Evolutionary conservation across 2,797 vertebrate genomes (phyloP).

Genomic region (Sebastes vulpes): DNA sequence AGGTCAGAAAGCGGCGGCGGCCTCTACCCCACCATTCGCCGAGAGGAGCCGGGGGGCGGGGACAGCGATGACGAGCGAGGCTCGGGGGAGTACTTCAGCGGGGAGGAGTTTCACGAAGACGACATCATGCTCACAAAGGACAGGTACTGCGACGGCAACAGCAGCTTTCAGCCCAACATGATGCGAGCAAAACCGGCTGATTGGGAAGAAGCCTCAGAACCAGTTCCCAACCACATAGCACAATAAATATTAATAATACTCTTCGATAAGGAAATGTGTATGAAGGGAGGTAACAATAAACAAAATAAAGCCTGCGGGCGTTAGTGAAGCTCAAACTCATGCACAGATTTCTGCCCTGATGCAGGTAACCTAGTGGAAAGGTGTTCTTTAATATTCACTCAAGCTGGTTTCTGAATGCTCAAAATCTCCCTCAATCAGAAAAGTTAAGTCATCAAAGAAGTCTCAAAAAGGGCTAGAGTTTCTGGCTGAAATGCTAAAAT

Average conservation of each 20-base stretch:
- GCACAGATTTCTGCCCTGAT: neutral
- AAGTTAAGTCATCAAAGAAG: neutral
- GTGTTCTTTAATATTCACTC: neutral
- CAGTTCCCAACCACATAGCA: neutral
- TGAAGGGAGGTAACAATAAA: neutral
- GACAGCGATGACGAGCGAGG: slow-evolving; percentile 89
- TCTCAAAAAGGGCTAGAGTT: neutral
- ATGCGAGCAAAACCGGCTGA: neutral
- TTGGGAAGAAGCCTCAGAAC: neutral
- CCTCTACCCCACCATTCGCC: slow-evolving; percentile 87
- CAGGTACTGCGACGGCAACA: slow-evolving; percentile 80
- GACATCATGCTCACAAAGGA: slow-evolving; percentile 89
- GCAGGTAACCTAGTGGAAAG: neutral
- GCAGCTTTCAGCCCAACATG: neutral
- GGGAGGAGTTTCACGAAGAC: slow-evolving; percentile 92
- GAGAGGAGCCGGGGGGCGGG: slow-evolving; percentile 80
- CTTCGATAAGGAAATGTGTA: neutral
- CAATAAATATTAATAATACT: neutral
- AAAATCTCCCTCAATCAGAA: neutral
- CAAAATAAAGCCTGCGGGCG: neutral
- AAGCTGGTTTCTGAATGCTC: neutral
- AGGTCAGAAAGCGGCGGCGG: slow-evolving; percentile 90
- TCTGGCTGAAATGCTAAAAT: neutral
- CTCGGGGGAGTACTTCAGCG: slow-evolving; percentile 92
- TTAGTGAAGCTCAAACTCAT: neutral